phyloP scores from a whole-genome alignment of 2,888 invertebrate genomes.

The Lycia hirtaria region DNA sequence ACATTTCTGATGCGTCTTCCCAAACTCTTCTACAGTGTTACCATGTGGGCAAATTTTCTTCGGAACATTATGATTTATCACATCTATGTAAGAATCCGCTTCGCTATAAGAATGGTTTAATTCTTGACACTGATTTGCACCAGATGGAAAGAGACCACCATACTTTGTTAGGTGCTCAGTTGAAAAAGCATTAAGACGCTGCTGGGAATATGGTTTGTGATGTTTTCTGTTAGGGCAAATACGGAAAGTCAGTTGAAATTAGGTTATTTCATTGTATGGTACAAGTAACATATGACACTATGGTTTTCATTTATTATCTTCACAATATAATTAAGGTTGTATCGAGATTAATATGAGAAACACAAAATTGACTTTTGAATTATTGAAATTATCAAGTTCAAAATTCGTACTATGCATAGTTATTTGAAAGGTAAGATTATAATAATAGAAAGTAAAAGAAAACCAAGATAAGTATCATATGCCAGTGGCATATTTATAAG shows the following conservation, averaged over 20 bases:
- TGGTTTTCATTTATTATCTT: slow-evolving; percentile 23
- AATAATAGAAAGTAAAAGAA: slow-evolving; percentile 14
- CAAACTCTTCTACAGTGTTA: slow-evolving; percentile 79
- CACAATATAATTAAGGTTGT: too few species aligned
- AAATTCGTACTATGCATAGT: too few species aligned
- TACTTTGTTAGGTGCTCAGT: slow-evolving; percentile 82
- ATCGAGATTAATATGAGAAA: too few species aligned
- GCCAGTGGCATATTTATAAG: slow-evolving; percentile 36
- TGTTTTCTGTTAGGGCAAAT: slow-evolving; percentile 79
- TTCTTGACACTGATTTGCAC: slow-evolving; percentile 79
- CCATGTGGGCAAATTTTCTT: slow-evolving; percentile 80
- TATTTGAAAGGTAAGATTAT: neutral
- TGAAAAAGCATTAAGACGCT: slow-evolving; percentile 82
- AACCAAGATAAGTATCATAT: slow-evolving; percentile 33
- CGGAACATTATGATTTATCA: slow-evolving; percentile 65
- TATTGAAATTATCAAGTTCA: too few species aligned
- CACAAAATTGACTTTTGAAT: too few species aligned
- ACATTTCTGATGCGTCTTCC: slow-evolving; percentile 82
- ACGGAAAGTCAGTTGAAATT: slow-evolving; percentile 64
- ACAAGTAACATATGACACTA: slow-evolving; percentile 27
- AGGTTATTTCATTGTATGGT: slow-evolving; percentile 40
- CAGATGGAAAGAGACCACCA: slow-evolving; percentile 80
- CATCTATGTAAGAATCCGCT: slow-evolving; percentile 79
- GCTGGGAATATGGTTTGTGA: slow-evolving; percentile 83
- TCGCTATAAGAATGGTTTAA: slow-evolving; percentile 81